Percentiles rank a stretch among this genome's conserved stretches.
These are phyloP conservation scores for Eupithecia subfuscata DNA, from an alignment of 2,888 invertebrate species.

Conservation along the genomic window DNA sequence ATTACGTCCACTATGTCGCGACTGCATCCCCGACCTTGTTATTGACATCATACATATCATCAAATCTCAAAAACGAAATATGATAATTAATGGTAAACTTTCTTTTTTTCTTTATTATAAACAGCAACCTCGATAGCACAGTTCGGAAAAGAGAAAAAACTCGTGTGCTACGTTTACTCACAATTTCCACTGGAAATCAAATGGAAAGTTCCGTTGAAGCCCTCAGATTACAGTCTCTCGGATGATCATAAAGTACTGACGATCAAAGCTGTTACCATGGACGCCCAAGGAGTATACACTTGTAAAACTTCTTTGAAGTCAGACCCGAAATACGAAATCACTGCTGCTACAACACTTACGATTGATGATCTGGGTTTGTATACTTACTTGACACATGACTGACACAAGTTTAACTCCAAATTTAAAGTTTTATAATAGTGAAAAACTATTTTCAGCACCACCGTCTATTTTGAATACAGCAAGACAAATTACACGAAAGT, in stretches of 20 bases:
- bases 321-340: conserved; percentile 10
- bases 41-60: too few species aligned
- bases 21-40: background rate
- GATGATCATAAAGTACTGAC: conserved; percentile 22
- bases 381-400: background rate
- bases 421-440: background rate
- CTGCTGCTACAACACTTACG: conserved; percentile 13
- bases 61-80: background rate
- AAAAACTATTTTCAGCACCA: background rate
- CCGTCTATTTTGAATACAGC: background rate
- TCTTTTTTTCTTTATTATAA: background rate
- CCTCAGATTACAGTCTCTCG: conserved; percentile 19
- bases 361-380: conserved; percentile 26
- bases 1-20: too few species aligned
- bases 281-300: conserved; percentile 22
- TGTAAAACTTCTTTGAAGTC: conserved; percentile 26
- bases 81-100: background rate
- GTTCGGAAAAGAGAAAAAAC: conserved; percentile 19
- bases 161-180: conserved; percentile 15
- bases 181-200: conserved; percentile 13
- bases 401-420: background rate
- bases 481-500: background rate
- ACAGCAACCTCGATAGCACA: conserved; percentile 9
- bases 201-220: conserved; percentile 23
- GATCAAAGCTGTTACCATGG: conserved; percentile 21